These are phyloP conservation scores for Atta texana DNA, from an alignment of 1,140 invertebrate species.

Conservation along the genomic window DNA sequence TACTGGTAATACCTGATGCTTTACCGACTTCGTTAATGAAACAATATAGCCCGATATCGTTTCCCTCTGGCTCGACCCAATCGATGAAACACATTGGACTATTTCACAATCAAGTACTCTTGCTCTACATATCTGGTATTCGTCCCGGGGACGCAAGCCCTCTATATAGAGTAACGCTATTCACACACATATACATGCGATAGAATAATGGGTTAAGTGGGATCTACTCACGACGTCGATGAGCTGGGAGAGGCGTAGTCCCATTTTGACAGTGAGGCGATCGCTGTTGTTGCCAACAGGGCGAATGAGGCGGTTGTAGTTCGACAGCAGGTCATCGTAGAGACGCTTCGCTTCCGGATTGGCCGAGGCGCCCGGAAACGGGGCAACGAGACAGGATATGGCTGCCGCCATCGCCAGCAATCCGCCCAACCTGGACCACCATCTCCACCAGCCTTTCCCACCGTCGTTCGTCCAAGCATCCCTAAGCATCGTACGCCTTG, in stretches of 20 bases:
- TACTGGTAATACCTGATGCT: background rate
- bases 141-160: conserved; percentile 9
- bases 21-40: conserved; percentile 26
- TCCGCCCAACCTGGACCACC: conserved; percentile 88
- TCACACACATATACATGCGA: background rate
- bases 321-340: conserved; percentile 97
- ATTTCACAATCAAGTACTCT: conserved; percentile 59
- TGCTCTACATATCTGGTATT: conserved; percentile 49
- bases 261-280: conserved; percentile 98
- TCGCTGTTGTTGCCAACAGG: conserved; percentile 99
- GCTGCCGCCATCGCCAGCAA: conserved; percentile 88
- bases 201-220: conserved; percentile 66
- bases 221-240: conserved; percentile 97
- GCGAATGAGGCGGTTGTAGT: conserved; percentile 99
- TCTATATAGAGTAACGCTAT: conserved; percentile 55
- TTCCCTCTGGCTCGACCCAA: conserved; percentile 1
- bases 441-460: conserved; percentile 89
- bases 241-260: conserved; percentile 97
- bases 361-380: conserved; percentile 86
- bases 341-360: conserved; percentile 97
- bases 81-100: conserved; percentile 56
- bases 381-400: conserved; percentile 87
- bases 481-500: conserved; percentile 92
- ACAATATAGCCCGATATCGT: conserved; percentile 25
- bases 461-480: conserved; percentile 86